Evolutionary conservation across 1,140 invertebrate species (phyloP), one percentile per base, ranked within the genome.

Genomic region (Lanistes nyassanus): DNA sequence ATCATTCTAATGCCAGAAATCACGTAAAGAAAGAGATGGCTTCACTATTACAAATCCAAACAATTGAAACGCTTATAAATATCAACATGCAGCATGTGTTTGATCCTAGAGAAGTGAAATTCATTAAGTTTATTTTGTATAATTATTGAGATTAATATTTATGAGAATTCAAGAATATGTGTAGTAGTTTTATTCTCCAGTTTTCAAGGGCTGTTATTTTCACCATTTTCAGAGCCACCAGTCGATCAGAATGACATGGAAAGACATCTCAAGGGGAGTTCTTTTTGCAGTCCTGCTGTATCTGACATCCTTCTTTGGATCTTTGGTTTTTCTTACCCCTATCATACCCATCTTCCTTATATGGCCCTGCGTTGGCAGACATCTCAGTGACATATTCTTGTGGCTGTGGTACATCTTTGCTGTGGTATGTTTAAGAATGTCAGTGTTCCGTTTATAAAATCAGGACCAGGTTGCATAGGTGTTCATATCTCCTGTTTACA

Each of bases 321-420:
- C 79, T 1, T 66, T 81, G 21, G 75, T 81, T 16, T 31, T 81
- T n/a, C 47, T 81, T 6, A 76, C 70, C 0, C 79, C 79, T n/a
- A 60, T 74, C 3, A 55, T 81, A 7, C 79, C 79, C 4, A 7
- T 75, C 29, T 70, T 78, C 19, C 55, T 78, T 29, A 39, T 75
- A 29, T 75, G 47, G 47, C 74, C 76, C 6, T 37, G 53, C 9
- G 19, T 67, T 7, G 74, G 77, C 16, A 55, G 76, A 31, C 47
- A 74, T 11, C 51, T 79, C 13, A 72, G 75, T 72, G 79, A 81
- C 51, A 60, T 53, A 31, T 67, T 79, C 26, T 70, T 81, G 6
- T 76, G 74, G 58, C 71, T 81, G 19, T 81, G 79, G 79, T 76
- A 76, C 34, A 47, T 75, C 29, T 73, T 81, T 53, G 71, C 79